Conservation (phyloP, 2,113 vertebrate species). For the Pachypanchax playfairii region DNA sequence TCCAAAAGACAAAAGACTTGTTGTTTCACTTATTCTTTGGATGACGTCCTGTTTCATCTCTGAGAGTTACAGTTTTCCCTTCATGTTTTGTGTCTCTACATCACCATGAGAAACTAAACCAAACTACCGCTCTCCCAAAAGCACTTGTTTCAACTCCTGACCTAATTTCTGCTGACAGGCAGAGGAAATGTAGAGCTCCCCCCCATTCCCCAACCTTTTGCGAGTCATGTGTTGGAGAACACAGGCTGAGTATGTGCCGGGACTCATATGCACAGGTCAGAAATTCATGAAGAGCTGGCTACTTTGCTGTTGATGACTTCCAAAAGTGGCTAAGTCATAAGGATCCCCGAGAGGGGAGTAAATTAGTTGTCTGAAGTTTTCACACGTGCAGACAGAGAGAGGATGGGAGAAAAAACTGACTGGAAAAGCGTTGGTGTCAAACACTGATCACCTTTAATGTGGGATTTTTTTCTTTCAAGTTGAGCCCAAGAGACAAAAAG, state of each 20-base stretch:
- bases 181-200: slow-evolving; percentile 57
- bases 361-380: slow-evolving; percentile 49
- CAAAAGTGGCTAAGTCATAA: slow-evolving; percentile 53
- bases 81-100: slow-evolving; percentile 17
- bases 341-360: slow-evolving; percentile 55
- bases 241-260: slow-evolving; percentile 48
- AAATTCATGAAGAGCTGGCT: slow-evolving; percentile 64
- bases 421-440: slow-evolving; percentile 58
- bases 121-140: slow-evolving; percentile 50
- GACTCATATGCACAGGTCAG: slow-evolving; percentile 47
- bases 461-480: slow-evolving; percentile 51
- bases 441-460: slow-evolving; percentile 50
- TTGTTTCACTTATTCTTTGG: slow-evolving; percentile 32
- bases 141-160: slow-evolving; percentile 63
- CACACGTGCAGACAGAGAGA: slow-evolving; percentile 32
- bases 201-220: slow-evolving; percentile 53
- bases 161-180: slow-evolving; percentile 69
- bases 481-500: slow-evolving; percentile 40
- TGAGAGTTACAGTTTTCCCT: slow-evolving; percentile 14
- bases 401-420: slow-evolving; percentile 28
- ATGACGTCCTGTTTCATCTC: slow-evolving; percentile 43
- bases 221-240: slow-evolving; percentile 56
- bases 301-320: slow-evolving; percentile 57
- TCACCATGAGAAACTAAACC: slow-evolving; percentile 51
- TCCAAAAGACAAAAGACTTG: too few relatives aligned